Base-by-base conservation (phyloP, 2,888 invertebrate genomes). In the Lithosia quadra region DNA sequence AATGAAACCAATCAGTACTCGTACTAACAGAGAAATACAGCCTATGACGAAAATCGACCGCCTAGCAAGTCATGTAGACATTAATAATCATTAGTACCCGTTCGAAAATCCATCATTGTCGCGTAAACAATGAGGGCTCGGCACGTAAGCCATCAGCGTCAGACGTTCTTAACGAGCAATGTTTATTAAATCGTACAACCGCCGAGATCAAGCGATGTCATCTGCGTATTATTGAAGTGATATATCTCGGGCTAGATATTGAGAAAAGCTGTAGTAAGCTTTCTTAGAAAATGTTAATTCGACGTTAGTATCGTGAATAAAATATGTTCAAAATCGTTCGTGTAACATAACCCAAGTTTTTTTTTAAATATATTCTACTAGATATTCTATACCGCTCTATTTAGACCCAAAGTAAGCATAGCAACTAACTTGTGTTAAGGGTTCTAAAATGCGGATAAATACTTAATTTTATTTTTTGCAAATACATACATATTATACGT, bases 1-100 rank as follows among this genome's bases (percentile, higher is more conserved):
- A n/a, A 56, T 15, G 36, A 28, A 33, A 33, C 33, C 43, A 49
- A 49, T n/a, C 9, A n/a, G n/a, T 49, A n/a, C 18, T 49, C 18
- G n/a, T 49, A n/a, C 18, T 49, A 56, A 56, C 24, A 56, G 56
- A 56, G 56, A 56, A 24, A 24, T 49, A 49, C n/a, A 49, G 49
- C 49, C 11, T 59, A 11, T 34, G 21, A 36, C n/a, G 36, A 49
- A n/a, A 63, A 34, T 34, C 55, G 49, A 33, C 33, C 43, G 22
- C 15, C 34, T 21, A 56, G 21, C 62, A 69, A 69, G 73, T 63
- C 67, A 72, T 67, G 68, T 22, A 33, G 2, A 73, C 80, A 81
- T 76, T 80, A 78, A 82, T 76, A 79, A 80, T 82, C 82, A 83
- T 84, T 86, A 86, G 76, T 74, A 71, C 78, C 82, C 78, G 73